Base-by-base conservation (phyloP, 2,888 invertebrate species). In the Lasioglossum lativentre region DNA sequence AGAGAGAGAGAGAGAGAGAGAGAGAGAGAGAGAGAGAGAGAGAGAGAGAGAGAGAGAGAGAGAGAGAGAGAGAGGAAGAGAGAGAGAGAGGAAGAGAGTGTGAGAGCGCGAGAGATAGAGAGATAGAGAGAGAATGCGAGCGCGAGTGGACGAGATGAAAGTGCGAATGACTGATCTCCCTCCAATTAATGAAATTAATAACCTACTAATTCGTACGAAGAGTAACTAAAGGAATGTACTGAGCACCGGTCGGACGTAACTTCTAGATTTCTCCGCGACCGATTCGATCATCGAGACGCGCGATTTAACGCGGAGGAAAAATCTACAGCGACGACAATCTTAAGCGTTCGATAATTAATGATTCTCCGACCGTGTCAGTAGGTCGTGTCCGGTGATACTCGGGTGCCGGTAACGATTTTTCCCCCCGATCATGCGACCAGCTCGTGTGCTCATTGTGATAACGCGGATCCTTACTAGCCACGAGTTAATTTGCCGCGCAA, bases 321-420 rank as follows among this genome's bases (percentile, higher is more conserved):
- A 75, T 40, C 76, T 80, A 77, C 76, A 56, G 87, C 85, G 84
- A 87, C 80, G 87, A 84, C 84, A 87, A 87, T 87, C 82, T 66
- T 75, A 75, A 63, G 59, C 86, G 85, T 85, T 85, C 73, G 73
- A 77, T 78, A 78, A 59, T 70, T 78, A 19, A 72, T 38, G 66
- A 27, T 56, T 71, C 52, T 75, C 52, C 59, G 47, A 74, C 63
- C 30, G 45, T 34, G 30, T 70, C 68, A 34, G 72, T 14, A 16
- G 2, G 30, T 16, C 56, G 30, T 34, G 38, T 19, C 63, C 66
- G 70, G 16, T 27, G 56, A 71, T 63, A 19, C n/a, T 70, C 59
- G 42, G 10, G 12, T 10, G 23, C 4, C 19, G 68, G 56, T 42
- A 8, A 71, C 42, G 14, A 71, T 42, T n/a, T 34, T 38, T 8